These are phyloP conservation scores for Rattus rattus DNA, from an alignment of 2,113 vertebrate genomes.

Conservation along the genomic window DNA sequence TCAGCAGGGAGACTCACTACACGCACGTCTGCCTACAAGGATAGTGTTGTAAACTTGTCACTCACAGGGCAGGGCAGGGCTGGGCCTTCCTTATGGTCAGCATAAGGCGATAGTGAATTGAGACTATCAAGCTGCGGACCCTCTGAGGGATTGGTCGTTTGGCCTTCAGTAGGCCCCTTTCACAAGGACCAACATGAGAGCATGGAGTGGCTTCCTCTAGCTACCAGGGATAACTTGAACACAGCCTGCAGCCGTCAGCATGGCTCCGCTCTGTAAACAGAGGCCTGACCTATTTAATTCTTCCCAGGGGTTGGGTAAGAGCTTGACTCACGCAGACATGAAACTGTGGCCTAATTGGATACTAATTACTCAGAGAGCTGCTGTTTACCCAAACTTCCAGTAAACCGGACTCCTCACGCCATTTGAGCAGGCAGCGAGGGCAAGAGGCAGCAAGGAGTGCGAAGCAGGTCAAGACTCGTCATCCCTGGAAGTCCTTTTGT, in stretches of 20 bases:
- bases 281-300: constrained; percentile 50
- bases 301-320: constrained; percentile 61
- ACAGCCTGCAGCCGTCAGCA: fast-evolving
- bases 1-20: neutral
- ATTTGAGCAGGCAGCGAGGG: neutral
- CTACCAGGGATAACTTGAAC: neutral
- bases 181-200: neutral
- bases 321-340: constrained; percentile 45
- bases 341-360: constrained; percentile 59
- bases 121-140: neutral
- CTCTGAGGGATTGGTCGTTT: neutral
- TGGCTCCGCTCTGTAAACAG: constrained; percentile 40
- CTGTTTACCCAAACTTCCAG: constrained; percentile 67
- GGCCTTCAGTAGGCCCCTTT: neutral
- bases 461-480: neutral
- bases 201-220: neutral
- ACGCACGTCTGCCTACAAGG: neutral
- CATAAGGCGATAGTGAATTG: neutral
- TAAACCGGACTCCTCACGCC: neutral
- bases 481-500: neutral
- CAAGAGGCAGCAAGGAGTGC: neutral
- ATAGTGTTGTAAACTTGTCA: neutral
- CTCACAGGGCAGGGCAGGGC: neutral
- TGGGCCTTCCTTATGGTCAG: neutral
- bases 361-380: constrained; percentile 64